phyloP scores from a whole-genome alignment of 2,113 vertebrate genomes.

The Odontesthes bonariensis region DNA sequence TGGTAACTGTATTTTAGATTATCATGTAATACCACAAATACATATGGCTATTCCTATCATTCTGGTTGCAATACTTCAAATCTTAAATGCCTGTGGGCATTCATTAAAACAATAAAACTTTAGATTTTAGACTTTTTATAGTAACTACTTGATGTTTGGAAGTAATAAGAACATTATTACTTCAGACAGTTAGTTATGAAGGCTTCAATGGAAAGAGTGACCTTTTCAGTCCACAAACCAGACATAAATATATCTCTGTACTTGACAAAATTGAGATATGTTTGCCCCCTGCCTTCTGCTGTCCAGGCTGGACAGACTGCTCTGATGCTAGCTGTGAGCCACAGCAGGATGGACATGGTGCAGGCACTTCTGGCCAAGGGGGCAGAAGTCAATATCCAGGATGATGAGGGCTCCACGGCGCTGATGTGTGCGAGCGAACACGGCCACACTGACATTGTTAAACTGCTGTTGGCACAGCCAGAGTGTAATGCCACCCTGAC shows the following conservation, averaged over 20 bases:
- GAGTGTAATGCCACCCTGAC: conserved; percentile 91
- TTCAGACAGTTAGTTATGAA: no score
- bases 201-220: no score
- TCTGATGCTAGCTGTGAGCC: conserved; percentile 96
- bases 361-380: conserved; percentile 90
- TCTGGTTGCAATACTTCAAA: no score
- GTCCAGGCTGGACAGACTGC: conserved; percentile 94
- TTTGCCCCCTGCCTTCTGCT: not conserved
- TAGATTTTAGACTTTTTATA: no score
- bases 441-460: conserved; percentile 93
- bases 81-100: no score
- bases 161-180: no score
- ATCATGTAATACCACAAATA: not conserved
- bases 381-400: conserved; percentile 93
- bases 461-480: conserved; percentile 89
- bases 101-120: no score
- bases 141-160: no score
- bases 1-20: not conserved
- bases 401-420: conserved; percentile 95
- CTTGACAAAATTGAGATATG: not conserved
- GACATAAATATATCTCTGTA: not conserved
- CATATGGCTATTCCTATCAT: no score
- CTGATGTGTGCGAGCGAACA: conserved; percentile 98
- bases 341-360: conserved; percentile 94
- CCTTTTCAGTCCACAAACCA: not conserved